These are phyloP conservation scores for Crotalus horridus DNA, from an alignment of 2,113 vertebrate genomes.

Conservation along the genomic window DNA sequence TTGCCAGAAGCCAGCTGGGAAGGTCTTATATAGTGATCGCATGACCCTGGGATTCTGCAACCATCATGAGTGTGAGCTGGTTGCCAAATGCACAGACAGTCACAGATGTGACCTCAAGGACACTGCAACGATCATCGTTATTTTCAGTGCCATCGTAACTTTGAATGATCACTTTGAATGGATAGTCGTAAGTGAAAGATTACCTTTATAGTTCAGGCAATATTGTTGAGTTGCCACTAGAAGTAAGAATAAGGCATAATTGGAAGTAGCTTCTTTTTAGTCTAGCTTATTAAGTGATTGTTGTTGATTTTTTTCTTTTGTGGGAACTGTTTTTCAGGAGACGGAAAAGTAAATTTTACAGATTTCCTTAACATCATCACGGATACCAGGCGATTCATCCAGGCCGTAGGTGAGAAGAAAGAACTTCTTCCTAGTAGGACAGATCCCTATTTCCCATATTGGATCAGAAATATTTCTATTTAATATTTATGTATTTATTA, in stretches of 20 bases:
- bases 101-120: background rate
- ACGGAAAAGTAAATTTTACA: constrained; percentile 60
- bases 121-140: background rate
- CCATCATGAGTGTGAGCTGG: background rate
- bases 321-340: constrained; percentile 54
- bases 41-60: background rate
- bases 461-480: background rate
- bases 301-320: background rate
- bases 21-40: background rate
- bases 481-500: no score
- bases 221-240: background rate
- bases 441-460: background rate
- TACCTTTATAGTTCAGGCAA: background rate
- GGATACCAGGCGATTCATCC: constrained; percentile 53
- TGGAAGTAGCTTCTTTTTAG: background rate
- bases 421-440: background rate
- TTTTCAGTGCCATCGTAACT: background rate
- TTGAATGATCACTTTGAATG: background rate
- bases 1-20: background rate
- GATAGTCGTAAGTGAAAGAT: background rate
- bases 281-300: background rate
- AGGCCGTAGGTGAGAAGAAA: constrained; percentile 52
- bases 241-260: background rate
- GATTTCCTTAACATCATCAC: constrained; percentile 57
- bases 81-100: background rate